These are phyloP conservation scores for Teinopalpus imperialis DNA, from an alignment of 2,888 invertebrate species.

Conservation along the genomic window DNA sequence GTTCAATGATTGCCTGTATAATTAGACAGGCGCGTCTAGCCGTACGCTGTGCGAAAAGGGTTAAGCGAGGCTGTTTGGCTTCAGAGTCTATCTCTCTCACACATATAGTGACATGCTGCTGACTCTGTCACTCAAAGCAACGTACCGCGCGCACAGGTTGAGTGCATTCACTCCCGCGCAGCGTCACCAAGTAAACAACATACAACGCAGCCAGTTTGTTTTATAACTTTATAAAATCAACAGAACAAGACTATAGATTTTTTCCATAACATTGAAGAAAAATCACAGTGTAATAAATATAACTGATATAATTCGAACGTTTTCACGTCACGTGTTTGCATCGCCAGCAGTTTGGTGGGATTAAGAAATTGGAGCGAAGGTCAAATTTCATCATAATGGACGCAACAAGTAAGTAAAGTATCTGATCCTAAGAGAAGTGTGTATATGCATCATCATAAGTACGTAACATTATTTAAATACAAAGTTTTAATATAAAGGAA, in stretches of 20 bases:
- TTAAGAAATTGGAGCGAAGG: constrained; percentile 61
- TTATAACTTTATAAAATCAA: constrained; percentile 3
- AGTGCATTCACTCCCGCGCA: constrained; percentile 67
- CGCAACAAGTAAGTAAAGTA: constrained; percentile 73
- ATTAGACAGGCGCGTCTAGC: constrained; percentile 42
- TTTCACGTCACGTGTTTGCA: not conserved
- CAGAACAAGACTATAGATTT: constrained; percentile 39
- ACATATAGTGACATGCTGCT: constrained; percentile 35
- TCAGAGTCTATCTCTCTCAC: constrained; percentile 47
- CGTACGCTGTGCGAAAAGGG: constrained; percentile 24
- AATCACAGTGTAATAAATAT: constrained; percentile 5
- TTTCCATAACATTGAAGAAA: not conserved
- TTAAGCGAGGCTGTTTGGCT: constrained; percentile 30
- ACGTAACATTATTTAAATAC: too few relatives aligned
- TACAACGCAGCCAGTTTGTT: constrained; percentile 17
- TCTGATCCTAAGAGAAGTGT: too few relatives aligned
- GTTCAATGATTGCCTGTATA: constrained; percentile 47
- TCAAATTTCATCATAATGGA: constrained; percentile 72
- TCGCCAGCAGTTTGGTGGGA: constrained; percentile 30
- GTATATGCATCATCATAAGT: too few relatives aligned
- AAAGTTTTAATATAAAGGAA: too few relatives aligned
- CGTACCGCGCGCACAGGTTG: constrained; percentile 33
- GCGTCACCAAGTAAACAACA: constrained; percentile 56
- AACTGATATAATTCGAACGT: not conserved
- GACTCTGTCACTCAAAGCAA: constrained; percentile 30